Conservation (phyloP, 2,113 vertebrate genomes). For the Ophthalmolycus amberensis region DNA sequence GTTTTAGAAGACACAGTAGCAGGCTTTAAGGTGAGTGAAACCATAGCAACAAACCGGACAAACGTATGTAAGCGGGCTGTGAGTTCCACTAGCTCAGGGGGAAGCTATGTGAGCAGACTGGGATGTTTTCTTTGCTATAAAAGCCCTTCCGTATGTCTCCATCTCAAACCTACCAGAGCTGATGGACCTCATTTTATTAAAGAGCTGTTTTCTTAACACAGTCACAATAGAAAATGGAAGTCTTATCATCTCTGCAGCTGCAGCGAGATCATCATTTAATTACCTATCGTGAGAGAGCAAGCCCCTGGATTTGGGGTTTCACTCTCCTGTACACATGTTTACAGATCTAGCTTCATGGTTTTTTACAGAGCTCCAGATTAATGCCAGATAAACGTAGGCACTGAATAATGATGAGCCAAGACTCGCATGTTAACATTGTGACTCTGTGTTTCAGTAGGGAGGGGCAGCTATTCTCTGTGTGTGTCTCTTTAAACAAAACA, state of each 20-base stretch:
- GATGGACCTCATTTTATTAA: constrained; percentile 16
- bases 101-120: constrained; percentile 49
- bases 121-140: constrained; percentile 43
- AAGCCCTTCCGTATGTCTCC: constrained; percentile 47
- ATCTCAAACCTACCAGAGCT: constrained; percentile 30
- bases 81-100: constrained; percentile 62
- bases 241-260: constrained; percentile 9
- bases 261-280: constrained; percentile 16
- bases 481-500: constrained; percentile 46
- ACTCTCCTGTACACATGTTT: constrained; percentile 20
- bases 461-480: constrained; percentile 23
- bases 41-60: constrained; percentile 72
- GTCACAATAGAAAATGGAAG: neutral
- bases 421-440: constrained; percentile 21
- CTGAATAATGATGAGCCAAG: constrained; percentile 1
- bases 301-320: constrained; percentile 4
- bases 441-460: constrained; percentile 21
- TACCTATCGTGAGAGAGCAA: constrained; percentile 17
- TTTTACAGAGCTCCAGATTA: constrained; percentile 40
- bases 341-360: constrained; percentile 25
- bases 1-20: constrained; percentile 35
- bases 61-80: constrained; percentile 23
- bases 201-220: constrained; percentile 9
- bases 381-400: constrained; percentile 18
- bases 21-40: constrained; percentile 58